phyloP scores from a whole-genome alignment of 2,113 vertebrate species.

The Origma solitaria region DNA sequence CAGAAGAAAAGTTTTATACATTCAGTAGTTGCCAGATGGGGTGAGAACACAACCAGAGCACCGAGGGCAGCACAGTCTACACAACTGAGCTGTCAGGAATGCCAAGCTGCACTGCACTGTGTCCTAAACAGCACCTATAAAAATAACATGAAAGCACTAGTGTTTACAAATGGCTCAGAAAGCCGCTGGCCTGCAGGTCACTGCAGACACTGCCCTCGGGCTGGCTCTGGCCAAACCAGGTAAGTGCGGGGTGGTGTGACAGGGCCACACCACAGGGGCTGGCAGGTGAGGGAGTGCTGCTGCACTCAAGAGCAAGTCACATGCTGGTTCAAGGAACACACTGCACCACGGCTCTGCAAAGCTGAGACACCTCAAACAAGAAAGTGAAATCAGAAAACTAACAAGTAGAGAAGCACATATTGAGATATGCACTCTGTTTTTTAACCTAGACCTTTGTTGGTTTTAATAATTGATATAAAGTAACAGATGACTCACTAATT shows the following conservation, averaged over 20 bases:
- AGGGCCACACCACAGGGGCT: neutral
- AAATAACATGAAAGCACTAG: neutral
- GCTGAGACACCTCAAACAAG: neutral
- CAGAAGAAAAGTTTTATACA: neutral
- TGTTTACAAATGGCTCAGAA: neutral
- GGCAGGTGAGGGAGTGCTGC: fast-evolving
- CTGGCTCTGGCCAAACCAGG: neutral
- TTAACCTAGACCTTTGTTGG: constrained; percentile 25
- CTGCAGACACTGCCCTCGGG: neutral
- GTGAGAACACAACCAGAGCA: neutral
- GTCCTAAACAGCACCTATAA: neutral
- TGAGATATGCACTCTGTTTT: neutral
- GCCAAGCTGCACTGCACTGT: fast-evolving
- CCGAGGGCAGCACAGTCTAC: neutral
- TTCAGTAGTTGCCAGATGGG: neutral
- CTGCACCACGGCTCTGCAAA: neutral
- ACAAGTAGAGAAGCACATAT: neutral
- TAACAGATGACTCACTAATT: constrained; percentile 55
- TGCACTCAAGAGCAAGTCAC: fast-evolving
- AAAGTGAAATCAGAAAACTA: neutral
- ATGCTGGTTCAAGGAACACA: neutral
- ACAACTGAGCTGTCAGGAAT: neutral
- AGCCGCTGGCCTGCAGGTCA: neutral
- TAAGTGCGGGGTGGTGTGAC: neutral
- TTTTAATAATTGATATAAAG: constrained; percentile 56